Evolutionary conservation across 2,888 invertebrate species (phyloP).

Genomic region (Caenorhabditis sp.): DNA sequence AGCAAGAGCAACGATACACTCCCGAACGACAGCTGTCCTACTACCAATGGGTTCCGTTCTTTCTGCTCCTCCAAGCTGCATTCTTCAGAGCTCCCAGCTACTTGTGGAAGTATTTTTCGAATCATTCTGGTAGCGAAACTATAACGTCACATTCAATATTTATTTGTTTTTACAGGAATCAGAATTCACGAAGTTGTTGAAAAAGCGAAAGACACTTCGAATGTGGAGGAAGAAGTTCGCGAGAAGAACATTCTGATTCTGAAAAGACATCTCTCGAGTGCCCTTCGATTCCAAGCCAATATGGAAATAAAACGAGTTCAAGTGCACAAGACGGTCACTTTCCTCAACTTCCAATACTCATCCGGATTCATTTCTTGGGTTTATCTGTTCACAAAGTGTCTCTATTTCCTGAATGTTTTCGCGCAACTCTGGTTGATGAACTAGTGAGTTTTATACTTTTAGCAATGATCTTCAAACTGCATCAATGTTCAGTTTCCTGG

Average conservation of each 20-base stretch:
- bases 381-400: slow-evolving; percentile 77
- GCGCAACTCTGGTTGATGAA: slow-evolving; percentile 80
- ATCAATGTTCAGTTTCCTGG: slow-evolving; percentile 74
- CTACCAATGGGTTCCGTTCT: slow-evolving; percentile 82
- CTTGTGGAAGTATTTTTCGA: slow-evolving; percentile 79
- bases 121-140: slow-evolving; percentile 71
- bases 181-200: slow-evolving; percentile 81
- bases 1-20: slow-evolving; percentile 71
- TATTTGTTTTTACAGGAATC: slow-evolving; percentile 71
- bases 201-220: slow-evolving; percentile 76
- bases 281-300: slow-evolving; percentile 77
- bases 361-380: slow-evolving; percentile 79
- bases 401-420: slow-evolving; percentile 78
- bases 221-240: slow-evolving; percentile 73
- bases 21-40: slow-evolving; percentile 78
- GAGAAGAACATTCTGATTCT: slow-evolving; percentile 75
- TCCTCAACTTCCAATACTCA: slow-evolving; percentile 79
- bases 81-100: slow-evolving; percentile 80
- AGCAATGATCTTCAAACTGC: slow-evolving; percentile 3
- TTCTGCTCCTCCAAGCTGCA: slow-evolving; percentile 80
- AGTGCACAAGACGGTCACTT: slow-evolving; percentile 76
- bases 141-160: no score
- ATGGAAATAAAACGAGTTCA: slow-evolving; percentile 70
- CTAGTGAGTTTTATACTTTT: slow-evolving; percentile 72
- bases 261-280: slow-evolving; percentile 74